Base-by-base conservation (phyloP, 1,140 invertebrate genomes). In the Centruroides vittatus region DNA sequence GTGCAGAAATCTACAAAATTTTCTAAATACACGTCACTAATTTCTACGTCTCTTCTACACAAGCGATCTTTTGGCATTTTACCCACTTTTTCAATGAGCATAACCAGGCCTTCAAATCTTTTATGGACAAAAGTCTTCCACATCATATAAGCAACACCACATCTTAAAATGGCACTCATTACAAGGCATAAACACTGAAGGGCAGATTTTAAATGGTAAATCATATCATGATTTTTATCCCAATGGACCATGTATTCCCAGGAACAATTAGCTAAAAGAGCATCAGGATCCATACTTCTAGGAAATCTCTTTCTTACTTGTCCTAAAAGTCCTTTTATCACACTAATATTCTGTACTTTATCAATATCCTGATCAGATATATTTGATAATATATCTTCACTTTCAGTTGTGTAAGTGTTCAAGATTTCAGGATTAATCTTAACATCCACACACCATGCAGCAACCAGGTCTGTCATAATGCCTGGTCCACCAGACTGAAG, bases 161-260 rank as follows among this genome's bases (percentile, higher is more conserved):
- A 81, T 67, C 81, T 80, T 57, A 88, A 74, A 53, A 81, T 76
- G 41, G 78, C 71, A 68, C 81, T 78, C 12, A 78, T 78, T 71
- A 86, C 84, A 68, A 73, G 75, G 48, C 69, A 72, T 66, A 86
- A 71, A 69, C 81, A 85, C 50, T 73, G 72, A 3, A 89, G 67
- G 0, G 83, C 80, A 10, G 82, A 80, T 62, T 81, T 74, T 3
- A 90, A 74, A 66, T 80, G 74, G 13, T 79, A 73, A n/a, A 86
- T 75, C 58, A 80, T 78, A 55, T 83, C 78, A 61, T 85, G 80
- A 66, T 85, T 81, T 73, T 86, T 88, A 71, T 86, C 85, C 91
- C 91, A 95, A 57, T 80, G 79, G 63, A 86, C 80, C 60, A 86
- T 81, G 74, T 88, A 90, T 71, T 94, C 89, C 92, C 91, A 95